Evolutionary conservation across 1,140 invertebrate species (phyloP), one percentile per base, ranked within the genome.

Genomic region (Bombus turneri): DNA sequence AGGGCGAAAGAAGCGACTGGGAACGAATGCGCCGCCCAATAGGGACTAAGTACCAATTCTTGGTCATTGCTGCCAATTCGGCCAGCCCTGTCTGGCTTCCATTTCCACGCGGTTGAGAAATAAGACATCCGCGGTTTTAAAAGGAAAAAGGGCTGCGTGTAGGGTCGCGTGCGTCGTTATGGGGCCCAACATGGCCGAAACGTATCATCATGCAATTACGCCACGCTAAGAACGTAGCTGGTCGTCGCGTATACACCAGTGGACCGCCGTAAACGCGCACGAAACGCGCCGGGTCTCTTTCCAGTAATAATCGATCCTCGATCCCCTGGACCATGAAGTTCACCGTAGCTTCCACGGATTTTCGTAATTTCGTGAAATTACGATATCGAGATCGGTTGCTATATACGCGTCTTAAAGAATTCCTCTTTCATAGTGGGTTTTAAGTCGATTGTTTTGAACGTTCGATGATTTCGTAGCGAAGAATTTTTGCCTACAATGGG

Each of bases 161-260:
- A 85, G 78, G 66, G 83, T 87, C 86, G 86, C 86, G 83, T 87
- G 86, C 57, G 77, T 84, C 83, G 83, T 80, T 87, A 81, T 57
- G 43, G 72, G 72, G 62, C 53, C 78, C 76, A 57, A 77, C 77
- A 73, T 69, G 64, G 72, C 83, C 28, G 72, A 25, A 87, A 85
- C 86, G 83, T 87, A 87, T 87, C 86, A 87, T 87, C 86, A 85
- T 87, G 78, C 83, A 85, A 87, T 87, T 85, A 87, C 72, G 71
- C 72, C 77, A 85, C 83, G 83, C 86, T 79, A 87, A 87, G 83
- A 81, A 85, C 39, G 69, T 66, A 66, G 64, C 64, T 31, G 69
- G 69, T 68, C 86, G 68, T 79, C 82, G 75, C 77, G 53, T 68
- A 83, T 66, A 31, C 64, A 37, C 10, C 73, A 12, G 43, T 47